These are phyloP conservation scores for Nycticryphes semicollaris DNA, from an alignment of 2,113 vertebrate species.

Conservation along the genomic window DNA sequence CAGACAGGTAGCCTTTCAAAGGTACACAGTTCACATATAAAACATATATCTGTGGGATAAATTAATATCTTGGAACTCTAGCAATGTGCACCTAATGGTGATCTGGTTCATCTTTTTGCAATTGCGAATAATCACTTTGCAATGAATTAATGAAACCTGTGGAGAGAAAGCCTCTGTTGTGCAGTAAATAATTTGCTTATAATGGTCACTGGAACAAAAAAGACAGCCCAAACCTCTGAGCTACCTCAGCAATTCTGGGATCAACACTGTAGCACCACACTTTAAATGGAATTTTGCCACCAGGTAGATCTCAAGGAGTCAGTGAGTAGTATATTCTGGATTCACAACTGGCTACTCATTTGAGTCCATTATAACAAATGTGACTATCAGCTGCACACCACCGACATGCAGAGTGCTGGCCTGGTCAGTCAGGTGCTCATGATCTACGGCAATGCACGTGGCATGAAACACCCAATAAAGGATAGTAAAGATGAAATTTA, in stretches of 20 bases:
- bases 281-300: neutral
- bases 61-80: neutral
- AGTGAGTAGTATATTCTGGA: neutral
- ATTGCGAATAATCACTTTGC: neutral
- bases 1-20: neutral
- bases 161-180: neutral
- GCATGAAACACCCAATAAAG: neutral
- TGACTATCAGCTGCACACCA: neutral
- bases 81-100: neutral
- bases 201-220: neutral
- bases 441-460: neutral
- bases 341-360: neutral
- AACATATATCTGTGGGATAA: neutral
- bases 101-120: neutral
- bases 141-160: conserved; percentile 6
- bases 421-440: neutral
- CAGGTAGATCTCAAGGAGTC: neutral
- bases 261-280: neutral
- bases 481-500: neutral
- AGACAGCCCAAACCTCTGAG: neutral
- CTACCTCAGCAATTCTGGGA: neutral
- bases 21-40: neutral
- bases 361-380: neutral
- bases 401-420: neutral
- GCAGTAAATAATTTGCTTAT: neutral